phyloP scores from a whole-genome alignment of 2,797 vertebrate genomes.

The Trematomus bernacchii region DNA sequence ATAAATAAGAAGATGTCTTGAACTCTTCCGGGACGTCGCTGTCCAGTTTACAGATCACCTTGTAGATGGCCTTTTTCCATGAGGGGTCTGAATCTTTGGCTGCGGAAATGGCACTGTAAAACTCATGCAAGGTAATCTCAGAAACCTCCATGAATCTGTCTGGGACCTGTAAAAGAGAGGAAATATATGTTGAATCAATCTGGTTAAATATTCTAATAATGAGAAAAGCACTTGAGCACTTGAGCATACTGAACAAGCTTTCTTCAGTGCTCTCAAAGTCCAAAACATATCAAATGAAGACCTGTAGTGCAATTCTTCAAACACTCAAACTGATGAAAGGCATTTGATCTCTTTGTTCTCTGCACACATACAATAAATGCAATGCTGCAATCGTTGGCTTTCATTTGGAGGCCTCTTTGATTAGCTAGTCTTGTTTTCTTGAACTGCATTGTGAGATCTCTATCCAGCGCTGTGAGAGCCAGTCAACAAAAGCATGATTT shows the following conservation, averaged over 20 bases:
- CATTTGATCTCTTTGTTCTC: constrained; percentile 76
- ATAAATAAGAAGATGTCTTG: constrained; percentile 90
- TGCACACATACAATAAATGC: constrained; percentile 68
- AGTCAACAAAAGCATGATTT: constrained; percentile 30
- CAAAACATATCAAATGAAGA: constrained; percentile 54
- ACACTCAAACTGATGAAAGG: constrained; percentile 76
- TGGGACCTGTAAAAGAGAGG: constrained; percentile 87
- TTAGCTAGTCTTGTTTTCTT: constrained; percentile 70
- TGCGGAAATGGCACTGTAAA: constrained; percentile 91
- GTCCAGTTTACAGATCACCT: constrained; percentile 98
- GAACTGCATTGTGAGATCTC: constrained; percentile 40
- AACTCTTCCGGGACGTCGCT: constrained; percentile 93
- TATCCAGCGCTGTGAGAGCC: constrained; percentile 6
- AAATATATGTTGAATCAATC: constrained; percentile 17
- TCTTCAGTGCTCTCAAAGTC: constrained; percentile 52
- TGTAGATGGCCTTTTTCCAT: constrained; percentile 99
- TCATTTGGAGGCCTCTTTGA: constrained; percentile 71
- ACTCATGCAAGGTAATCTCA: constrained; percentile 94
- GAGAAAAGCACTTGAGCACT: background rate
- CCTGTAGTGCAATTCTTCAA: constrained; percentile 67
- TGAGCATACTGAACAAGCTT: constrained; percentile 25
- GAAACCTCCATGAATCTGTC: constrained; percentile 94
- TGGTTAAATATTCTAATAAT: constrained; percentile 3
- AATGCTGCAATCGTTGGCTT: constrained; percentile 72
- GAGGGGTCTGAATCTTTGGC: constrained; percentile 94